Conservation (phyloP, 2,113 vertebrate genomes). For the Alethe castanea region DNA sequence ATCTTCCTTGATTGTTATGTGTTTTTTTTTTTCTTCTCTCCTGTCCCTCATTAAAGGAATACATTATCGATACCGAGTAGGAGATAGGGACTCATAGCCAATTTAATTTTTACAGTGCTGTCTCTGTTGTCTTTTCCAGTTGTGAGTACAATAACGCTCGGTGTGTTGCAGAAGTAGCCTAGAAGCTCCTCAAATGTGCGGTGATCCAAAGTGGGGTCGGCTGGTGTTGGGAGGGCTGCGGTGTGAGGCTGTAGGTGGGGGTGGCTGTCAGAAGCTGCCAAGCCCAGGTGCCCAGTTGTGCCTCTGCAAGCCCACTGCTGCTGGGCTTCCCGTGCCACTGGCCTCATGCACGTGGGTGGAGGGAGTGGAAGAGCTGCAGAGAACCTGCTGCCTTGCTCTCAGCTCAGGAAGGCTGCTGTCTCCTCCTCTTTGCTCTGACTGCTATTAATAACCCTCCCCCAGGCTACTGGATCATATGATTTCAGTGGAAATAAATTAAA, state of each 20-base stretch:
- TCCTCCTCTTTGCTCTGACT: not conserved
- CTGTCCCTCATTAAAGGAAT: slow-evolving; percentile 40
- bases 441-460: slow-evolving; percentile 9
- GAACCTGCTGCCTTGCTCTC: not conserved
- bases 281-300: not conserved
- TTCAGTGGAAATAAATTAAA: slow-evolving; percentile 69
- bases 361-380: not conserved
- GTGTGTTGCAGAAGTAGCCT: not conserved
- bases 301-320: not conserved
- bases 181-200: not conserved
- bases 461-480: slow-evolving; percentile 48
- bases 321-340: not conserved
- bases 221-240: accelerated
- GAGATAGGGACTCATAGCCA: slow-evolving; percentile 47
- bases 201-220: not conserved
- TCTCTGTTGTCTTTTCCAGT: slow-evolving; percentile 41
- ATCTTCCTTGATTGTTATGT: slow-evolving; percentile 60
- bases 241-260: not conserved
- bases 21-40: slow-evolving; percentile 21
- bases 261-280: not conserved
- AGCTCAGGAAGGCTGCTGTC: not conserved
- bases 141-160: slow-evolving; percentile 21
- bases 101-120: slow-evolving; percentile 54
- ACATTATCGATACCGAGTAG: slow-evolving; percentile 50
- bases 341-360: accelerated